These are phyloP conservation scores for Oreonectes daqikongensis DNA, from an alignment of 2,797 vertebrate species.

Conservation along the genomic window DNA sequence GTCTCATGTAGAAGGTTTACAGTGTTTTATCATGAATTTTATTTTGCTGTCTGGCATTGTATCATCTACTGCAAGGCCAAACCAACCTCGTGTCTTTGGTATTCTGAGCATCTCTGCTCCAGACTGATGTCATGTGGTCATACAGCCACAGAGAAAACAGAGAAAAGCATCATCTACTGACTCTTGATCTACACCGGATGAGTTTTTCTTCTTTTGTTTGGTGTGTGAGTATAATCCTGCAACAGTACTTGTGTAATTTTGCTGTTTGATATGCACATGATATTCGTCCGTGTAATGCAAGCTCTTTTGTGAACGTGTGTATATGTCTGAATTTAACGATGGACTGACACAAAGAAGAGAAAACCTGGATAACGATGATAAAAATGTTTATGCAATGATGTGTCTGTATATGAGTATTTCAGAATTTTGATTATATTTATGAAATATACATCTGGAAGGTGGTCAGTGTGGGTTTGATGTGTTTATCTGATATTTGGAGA, in stretches of 20 bases:
- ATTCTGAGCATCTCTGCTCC: not conserved
- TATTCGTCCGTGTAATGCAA: conserved; percentile 61
- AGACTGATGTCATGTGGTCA: not conserved
- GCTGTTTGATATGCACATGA: conserved; percentile 62
- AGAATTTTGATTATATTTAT: conserved; percentile 52
- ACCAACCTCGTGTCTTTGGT: not conserved
- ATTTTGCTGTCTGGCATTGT: not conserved
- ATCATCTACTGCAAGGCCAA: not conserved
- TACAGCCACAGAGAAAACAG: not conserved
- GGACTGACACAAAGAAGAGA: conserved; percentile 36
- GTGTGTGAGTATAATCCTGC: conserved; percentile 53
- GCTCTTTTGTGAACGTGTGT: conserved; percentile 52
- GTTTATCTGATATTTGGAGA: conserved; percentile 41
- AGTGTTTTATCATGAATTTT: not conserved
- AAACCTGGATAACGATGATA: conserved; percentile 39
- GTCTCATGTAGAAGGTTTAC: not conserved
- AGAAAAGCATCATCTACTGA: conserved; percentile 6
- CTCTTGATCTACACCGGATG: conserved; percentile 15
- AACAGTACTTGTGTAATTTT: conserved; percentile 57
- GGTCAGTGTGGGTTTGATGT: conserved; percentile 46
- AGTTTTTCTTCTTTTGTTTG: conserved; percentile 41
- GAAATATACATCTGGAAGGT: conserved; percentile 28
- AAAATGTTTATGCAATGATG: conserved; percentile 36
- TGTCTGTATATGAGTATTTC: conserved; percentile 38
- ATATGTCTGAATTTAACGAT: conserved; percentile 48